Evolutionary conservation across 2,797 vertebrate genomes (phyloP).

Genomic region (Siniperca obscura): DNA sequence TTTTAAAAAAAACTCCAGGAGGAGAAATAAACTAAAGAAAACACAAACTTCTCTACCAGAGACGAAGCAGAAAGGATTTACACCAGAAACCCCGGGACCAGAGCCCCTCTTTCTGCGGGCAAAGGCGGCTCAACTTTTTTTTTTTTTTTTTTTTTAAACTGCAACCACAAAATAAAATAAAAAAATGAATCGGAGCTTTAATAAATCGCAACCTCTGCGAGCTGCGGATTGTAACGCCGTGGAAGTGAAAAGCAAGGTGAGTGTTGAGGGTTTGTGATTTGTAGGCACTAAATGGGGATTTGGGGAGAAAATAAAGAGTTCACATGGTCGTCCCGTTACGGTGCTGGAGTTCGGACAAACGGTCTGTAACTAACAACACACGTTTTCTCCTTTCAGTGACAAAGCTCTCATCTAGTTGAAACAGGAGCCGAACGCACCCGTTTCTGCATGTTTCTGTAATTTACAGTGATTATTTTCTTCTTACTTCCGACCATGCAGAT

Average conservation of each 20-base stretch:
- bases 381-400: neutral
- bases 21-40: conserved; percentile 25
- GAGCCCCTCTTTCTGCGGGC: conserved; percentile 74
- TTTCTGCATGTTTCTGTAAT: conserved; percentile 42
- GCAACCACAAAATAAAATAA: conserved; percentile 71
- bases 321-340: conserved; percentile 64
- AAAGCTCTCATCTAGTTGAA: neutral
- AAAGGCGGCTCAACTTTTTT: conserved; percentile 56
- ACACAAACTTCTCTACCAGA: conserved; percentile 15
- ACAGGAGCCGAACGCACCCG: neutral
- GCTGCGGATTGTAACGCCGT: conserved; percentile 90
- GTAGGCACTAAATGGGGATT: neutral
- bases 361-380: conserved; percentile 14
- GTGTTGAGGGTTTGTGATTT: conserved; percentile 78
- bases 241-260: conserved; percentile 98
- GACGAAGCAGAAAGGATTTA: conserved; percentile 51
- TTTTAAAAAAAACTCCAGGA: conserved; percentile 22
- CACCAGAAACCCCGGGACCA: conserved; percentile 43
- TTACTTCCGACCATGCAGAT: conserved; percentile 26
- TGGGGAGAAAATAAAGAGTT: conserved; percentile 25
- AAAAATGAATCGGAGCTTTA: conserved; percentile 96
- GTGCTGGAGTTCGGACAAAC: conserved; percentile 36
- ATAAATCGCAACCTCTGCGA: conserved; percentile 92
- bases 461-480: conserved; percentile 37
- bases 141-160: conserved; percentile 36